Conservation (phyloP, 2,888 invertebrate species). For the Nephrotoma guestfalica region DNA sequence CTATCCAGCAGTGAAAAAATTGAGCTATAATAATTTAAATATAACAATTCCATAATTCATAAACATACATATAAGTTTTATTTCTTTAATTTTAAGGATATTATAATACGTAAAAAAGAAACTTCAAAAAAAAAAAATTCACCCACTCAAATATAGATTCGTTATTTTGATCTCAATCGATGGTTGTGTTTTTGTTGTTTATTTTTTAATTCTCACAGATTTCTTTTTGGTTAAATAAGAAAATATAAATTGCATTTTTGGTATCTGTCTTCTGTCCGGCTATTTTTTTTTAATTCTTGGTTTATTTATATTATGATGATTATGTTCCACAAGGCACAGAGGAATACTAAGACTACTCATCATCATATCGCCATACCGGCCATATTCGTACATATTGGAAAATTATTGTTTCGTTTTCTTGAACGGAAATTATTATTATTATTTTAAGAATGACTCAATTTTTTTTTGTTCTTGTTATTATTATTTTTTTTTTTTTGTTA, state of each 20-base stretch:
- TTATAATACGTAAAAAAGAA: neutral
- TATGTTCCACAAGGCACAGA: neutral
- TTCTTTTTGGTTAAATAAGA: neutral
- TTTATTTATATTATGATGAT: neutral
- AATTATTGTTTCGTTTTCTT: neutral
- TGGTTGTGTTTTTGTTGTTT: neutral
- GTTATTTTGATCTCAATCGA: neutral
- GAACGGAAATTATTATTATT: neutral
- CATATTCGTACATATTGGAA: neutral
- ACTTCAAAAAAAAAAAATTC: neutral
- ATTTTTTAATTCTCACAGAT: neutral
- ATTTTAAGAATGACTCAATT: neutral
- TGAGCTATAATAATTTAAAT: constrained; percentile 4
- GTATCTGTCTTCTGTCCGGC: neutral
- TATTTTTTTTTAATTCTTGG: neutral
- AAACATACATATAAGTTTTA: neutral
- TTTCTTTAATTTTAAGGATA: neutral
- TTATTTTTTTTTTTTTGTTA: neutral
- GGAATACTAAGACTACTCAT: neutral
- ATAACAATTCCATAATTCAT: constrained; percentile 4
- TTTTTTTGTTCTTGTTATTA: neutral
- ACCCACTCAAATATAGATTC: neutral
- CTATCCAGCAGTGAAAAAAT: constrained; percentile 4
- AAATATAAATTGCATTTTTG: neutral
- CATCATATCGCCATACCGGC: neutral